These are phyloP conservation scores for Trachythela sp. DNA, from an alignment of 64 coral and sea anemone species.

Conservation along the genomic window DNA sequence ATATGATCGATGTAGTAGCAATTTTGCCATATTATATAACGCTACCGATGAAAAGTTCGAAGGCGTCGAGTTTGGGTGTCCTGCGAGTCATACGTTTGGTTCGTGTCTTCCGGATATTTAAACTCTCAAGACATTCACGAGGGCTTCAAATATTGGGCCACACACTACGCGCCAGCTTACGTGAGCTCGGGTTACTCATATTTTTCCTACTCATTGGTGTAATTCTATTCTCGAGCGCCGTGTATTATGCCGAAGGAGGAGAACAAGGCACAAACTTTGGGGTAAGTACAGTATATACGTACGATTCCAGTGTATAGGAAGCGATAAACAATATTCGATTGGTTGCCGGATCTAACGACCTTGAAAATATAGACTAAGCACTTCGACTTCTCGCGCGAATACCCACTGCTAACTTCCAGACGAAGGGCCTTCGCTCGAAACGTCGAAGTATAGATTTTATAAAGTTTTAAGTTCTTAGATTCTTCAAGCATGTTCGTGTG, in stretches of 20 bases:
- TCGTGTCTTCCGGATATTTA: conserved; percentile 91
- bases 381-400: too few species aligned
- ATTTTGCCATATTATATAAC: conserved; percentile 97
- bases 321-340: not conserved
- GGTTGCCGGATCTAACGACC: too few species aligned
- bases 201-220: conserved; percentile 97
- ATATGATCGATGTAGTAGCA: conserved; percentile 97
- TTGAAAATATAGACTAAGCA: too few species aligned
- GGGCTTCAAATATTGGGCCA: conserved; percentile 96
- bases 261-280: conserved; percentile 66
- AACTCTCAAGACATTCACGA: conserved; percentile 92
- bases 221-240: conserved; percentile 87
- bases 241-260: conserved; percentile 95
- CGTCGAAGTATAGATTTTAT: too few species aligned
- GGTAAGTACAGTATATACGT: not conserved
- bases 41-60: conserved; percentile 91
- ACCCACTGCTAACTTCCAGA: too few species aligned
- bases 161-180: conserved; percentile 81
- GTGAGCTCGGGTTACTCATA: conserved; percentile 88
- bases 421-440: too few species aligned
- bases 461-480: too few species aligned
- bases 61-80: conserved; percentile 82
- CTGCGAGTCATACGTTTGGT: conserved; percentile 86
- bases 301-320: too few species aligned
- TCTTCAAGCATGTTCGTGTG: too few species aligned